Percentiles rank a stretch among this genome's conserved stretches.
These are phyloP conservation scores for Eulithis testata DNA, from an alignment of 2,888 invertebrate genomes.

Conservation along the genomic window DNA sequence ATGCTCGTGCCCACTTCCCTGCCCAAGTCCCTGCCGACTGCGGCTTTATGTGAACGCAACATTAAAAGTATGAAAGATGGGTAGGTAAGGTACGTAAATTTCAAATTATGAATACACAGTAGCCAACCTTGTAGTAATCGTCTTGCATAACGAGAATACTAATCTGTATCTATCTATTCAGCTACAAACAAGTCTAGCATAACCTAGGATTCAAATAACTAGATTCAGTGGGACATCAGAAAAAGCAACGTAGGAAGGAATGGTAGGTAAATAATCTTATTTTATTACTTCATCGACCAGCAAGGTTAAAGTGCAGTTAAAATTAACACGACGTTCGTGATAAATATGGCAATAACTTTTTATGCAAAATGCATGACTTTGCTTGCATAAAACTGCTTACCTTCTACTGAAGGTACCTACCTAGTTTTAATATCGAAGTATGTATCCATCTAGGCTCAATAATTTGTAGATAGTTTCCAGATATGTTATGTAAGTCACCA, in stretches of 20 bases:
- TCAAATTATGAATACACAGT: slow-evolving; percentile 12
- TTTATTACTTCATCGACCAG: not conserved
- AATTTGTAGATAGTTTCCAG: too few relatives aligned
- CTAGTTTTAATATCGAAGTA: not conserved
- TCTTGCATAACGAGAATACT: slow-evolving; percentile 23
- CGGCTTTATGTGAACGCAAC: too few relatives aligned
- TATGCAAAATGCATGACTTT: slow-evolving; percentile 18
- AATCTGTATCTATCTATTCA: not conserved
- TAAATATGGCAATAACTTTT: slow-evolving; percentile 18
- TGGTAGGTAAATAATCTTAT: not conserved
- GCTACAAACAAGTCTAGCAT: not conserved
- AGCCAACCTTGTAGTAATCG: slow-evolving; percentile 30
- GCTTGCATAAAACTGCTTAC: not conserved
- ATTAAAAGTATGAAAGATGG: slow-evolving; percentile 6
- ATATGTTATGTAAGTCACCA: too few relatives aligned
- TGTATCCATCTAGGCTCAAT: not conserved
- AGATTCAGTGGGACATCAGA: not conserved
- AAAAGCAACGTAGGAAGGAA: too few relatives aligned
- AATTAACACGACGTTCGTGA: slow-evolving; percentile 22
- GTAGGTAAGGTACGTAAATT: slow-evolving; percentile 11
- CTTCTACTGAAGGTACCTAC: not conserved
- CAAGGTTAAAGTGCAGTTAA: slow-evolving; percentile 27
- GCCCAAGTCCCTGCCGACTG: too few relatives aligned
- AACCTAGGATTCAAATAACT: slow-evolving; percentile 5
- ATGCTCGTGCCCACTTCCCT: too few relatives aligned